Conservation (phyloP, 2,797 vertebrate genomes). For the Stomatorhinus walkeri region DNA sequence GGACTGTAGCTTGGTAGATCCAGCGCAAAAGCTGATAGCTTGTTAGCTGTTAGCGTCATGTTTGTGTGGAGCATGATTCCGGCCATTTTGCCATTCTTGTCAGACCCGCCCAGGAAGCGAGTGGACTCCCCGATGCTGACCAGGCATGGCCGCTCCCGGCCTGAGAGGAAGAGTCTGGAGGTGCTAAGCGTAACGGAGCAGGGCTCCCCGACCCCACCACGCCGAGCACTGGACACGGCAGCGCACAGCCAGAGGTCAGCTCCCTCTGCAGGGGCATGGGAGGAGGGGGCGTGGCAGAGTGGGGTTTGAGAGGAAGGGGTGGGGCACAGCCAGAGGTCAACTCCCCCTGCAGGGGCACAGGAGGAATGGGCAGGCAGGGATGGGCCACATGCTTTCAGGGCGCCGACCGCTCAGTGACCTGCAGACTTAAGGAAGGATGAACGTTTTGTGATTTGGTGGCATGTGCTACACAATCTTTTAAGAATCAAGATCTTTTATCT, state of each 20-base stretch:
- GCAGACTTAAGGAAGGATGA: background rate
- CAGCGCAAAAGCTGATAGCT: background rate
- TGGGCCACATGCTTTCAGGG: background rate
- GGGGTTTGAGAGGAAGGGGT: background rate
- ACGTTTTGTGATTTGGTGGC: background rate
- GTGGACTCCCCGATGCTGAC: conserved; percentile 89
- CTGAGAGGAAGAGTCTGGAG: conserved; percentile 85
- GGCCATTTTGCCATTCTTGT: background rate
- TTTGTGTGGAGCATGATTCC: background rate
- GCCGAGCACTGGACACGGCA: conserved; percentile 73
- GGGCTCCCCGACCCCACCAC: conserved; percentile 79
- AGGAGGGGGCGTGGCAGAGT: background rate
- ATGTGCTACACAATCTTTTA: background rate
- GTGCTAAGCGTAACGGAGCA: conserved; percentile 84
- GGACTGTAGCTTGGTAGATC: background rate
- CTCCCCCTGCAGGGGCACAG: background rate
- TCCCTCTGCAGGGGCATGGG: background rate
- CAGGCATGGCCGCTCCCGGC: conserved; percentile 78
- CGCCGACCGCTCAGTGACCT: background rate
- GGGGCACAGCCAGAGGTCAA: conserved; percentile 58
- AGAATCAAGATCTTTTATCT: background rate
- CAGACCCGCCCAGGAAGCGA: conserved; percentile 81
- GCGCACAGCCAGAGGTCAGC: conserved; percentile 63
- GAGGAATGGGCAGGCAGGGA: conserved; percentile 45
- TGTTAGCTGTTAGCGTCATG: background rate